Conservation (phyloP, 2,797 vertebrate species). For the Anas georgica region DNA sequence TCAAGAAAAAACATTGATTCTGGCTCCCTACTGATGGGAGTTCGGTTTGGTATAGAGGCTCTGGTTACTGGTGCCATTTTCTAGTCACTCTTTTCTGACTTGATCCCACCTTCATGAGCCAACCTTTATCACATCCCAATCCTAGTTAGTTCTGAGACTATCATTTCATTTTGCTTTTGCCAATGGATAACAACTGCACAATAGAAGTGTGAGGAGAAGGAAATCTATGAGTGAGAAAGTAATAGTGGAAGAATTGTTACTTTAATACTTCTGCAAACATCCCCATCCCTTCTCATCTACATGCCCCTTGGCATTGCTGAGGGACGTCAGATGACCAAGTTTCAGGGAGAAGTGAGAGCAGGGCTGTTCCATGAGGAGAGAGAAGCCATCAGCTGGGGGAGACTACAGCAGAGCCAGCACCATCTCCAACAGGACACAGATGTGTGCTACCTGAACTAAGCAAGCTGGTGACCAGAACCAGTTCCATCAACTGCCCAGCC, state of each 20-base stretch:
- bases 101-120: background rate
- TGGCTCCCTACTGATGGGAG: background rate
- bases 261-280: background rate
- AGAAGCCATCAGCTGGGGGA: background rate
- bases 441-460: background rate
- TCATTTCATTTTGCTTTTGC: background rate
- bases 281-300: background rate
- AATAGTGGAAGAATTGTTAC: background rate
- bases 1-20: background rate
- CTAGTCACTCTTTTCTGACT: background rate
- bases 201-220: background rate
- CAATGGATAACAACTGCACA: background rate
- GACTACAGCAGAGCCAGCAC: background rate
- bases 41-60: background rate
- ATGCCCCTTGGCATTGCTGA: background rate
- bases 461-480: background rate
- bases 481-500: background rate
- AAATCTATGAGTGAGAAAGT: background rate
- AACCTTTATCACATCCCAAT: background rate
- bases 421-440: rapidly evolving
- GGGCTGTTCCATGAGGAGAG: background rate
- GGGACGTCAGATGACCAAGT: background rate
- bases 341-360: background rate
- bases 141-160: background rate
- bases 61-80: background rate